Base-by-base conservation (phyloP, 2,797 vertebrate genomes). In the Semaprochilodus insignis region DNA sequence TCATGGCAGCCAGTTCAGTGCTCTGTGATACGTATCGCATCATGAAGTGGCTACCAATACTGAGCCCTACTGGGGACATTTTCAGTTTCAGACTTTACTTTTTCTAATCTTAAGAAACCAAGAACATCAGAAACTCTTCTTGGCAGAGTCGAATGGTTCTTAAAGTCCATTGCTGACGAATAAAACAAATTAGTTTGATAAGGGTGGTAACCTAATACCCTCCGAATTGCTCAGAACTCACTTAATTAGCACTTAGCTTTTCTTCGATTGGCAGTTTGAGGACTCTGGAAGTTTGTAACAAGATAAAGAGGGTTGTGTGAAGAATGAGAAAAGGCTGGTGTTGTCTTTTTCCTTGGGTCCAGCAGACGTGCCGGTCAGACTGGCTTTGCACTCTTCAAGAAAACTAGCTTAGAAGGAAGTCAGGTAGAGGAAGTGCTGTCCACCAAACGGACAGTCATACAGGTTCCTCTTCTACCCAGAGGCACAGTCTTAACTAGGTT, bases 121-220 rank as follows among this genome's bases (percentile, higher is more conserved):
- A 21, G 44, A 1, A 51, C 57, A 69, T 54, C 74, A 59, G 55
- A 70, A 54, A 57, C 19, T n/a, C 51, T 48, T 27, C 11, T 16
- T 34, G 31, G 6, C 23, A 55, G 48, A 74, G 27, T 34, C 23
- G 10, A 34, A 21, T 25, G 34, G 34, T 78, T 74, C 44, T 44
- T 51, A n/a, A 78, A 78, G 71, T 78, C 67, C 54, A 60, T 31
- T 31, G 15, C 74, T 83, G 82, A 74, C 79, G 71, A 80, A 74
- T 74, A 75, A 74, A 83, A 79, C 74, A 82, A 78, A 82, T 78
- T 48, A 82, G 66, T 77, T 63, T 23, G 51, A 73, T 73, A 74
- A 78, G 60, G 71, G 44, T 11, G 34, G 52, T 31, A 71, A 72
- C 54, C 48, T 55, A 70, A 27, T 40, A 57, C 44, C 15, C 48